phyloP scores from a whole-genome alignment of 2,888 invertebrate genomes.

The Protodeltote pygarga region DNA sequence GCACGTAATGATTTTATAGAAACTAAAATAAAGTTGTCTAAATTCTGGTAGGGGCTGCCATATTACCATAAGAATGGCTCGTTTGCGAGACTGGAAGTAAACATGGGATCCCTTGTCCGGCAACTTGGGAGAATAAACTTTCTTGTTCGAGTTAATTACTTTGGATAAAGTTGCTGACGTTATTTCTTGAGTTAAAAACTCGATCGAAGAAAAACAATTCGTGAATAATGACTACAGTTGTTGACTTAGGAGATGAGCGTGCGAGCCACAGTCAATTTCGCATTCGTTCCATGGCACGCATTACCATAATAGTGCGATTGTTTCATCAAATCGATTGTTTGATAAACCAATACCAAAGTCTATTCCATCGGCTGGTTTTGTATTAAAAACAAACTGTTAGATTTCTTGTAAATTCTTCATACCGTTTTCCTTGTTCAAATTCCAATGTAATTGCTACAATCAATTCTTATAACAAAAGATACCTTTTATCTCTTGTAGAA shows the following conservation, averaged over 20 bases:
- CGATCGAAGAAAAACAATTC: conserved; percentile 31
- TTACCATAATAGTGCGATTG: conserved; percentile 68
- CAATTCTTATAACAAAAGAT: conserved; percentile 1
- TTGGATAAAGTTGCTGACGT: conserved; percentile 33
- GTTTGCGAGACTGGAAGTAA: conserved; percentile 59
- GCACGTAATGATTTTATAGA: conserved; percentile 48
- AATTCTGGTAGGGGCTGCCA: conserved; percentile 55
- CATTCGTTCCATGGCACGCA: conserved; percentile 59
- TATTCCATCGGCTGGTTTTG: conserved; percentile 31
- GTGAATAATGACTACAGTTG: conserved; percentile 40
- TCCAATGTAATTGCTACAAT: conserved; percentile 29
- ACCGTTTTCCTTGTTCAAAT: conserved; percentile 25
- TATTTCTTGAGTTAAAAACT: conserved; percentile 22
- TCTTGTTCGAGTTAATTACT: conserved; percentile 64
- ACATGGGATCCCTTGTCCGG: conserved; percentile 47
- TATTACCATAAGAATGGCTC: conserved; percentile 75
- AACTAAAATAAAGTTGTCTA: conserved; percentile 58
- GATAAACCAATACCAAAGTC: conserved; percentile 38
- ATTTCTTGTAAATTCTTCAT: conserved; percentile 16
- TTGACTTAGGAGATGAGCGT: conserved; percentile 38
- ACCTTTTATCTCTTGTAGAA: neutral
- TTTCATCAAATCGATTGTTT: conserved; percentile 66
- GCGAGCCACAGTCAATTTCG: conserved; percentile 56
- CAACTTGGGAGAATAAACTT: conserved; percentile 62
- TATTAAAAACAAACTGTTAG: conserved; percentile 25